Conservation (phyloP, 2,113 vertebrate genomes). For the Toxotes chatareus region DNA sequence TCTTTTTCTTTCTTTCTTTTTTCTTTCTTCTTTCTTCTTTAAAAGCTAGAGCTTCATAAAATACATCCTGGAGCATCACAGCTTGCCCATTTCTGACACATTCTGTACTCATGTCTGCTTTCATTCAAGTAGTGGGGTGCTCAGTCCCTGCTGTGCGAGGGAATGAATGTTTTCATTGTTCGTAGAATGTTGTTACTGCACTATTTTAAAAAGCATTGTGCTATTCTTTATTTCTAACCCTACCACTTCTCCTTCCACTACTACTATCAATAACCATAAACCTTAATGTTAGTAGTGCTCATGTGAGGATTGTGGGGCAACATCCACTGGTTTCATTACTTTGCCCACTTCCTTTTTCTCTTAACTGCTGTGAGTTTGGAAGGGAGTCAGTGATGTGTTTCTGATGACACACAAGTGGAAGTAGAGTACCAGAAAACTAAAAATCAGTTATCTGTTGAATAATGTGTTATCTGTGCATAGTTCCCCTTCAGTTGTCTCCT, state of each 20-base stretch:
- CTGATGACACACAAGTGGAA: neutral
- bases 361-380: neutral
- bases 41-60: neutral
- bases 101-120: neutral
- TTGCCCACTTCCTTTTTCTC: neutral
- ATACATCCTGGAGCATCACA: neutral
- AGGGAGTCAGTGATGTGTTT: neutral
- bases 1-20: neutral
- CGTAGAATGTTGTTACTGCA: neutral
- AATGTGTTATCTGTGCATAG: neutral
- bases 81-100: constrained; percentile 23
- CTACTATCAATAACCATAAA: neutral
- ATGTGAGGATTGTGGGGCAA: neutral
- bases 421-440: neutral
- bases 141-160: neutral
- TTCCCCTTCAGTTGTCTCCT: neutral
- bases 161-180: constrained; percentile 2
- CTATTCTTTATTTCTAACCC: neutral
- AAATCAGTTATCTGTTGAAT: neutral
- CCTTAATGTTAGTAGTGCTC: neutral
- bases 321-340: neutral
- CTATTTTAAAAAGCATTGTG: neutral
- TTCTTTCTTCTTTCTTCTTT: neutral
- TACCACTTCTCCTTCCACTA: neutral
- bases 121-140: neutral